A percentile compares a stretch with the other conserved stretches of the same genome.
These are phyloP conservation scores for Leucopsar rothschildi DNA, from an alignment of 2,113 vertebrate genomes.

Conservation along the genomic window DNA sequence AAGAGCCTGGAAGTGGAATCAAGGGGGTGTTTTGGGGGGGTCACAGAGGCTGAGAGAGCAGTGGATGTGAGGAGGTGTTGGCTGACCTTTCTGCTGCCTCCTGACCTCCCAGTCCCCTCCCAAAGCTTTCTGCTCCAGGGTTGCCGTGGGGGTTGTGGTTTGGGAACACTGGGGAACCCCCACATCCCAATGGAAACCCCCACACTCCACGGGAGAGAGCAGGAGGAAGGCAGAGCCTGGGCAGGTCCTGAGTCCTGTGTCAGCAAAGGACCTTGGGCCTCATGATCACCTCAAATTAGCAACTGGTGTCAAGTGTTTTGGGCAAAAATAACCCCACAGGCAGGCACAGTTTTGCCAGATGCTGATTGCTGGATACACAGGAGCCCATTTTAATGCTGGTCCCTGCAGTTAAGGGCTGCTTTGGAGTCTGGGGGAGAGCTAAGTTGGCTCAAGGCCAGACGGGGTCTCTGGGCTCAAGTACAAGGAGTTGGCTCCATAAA, in stretches of 20 bases:
- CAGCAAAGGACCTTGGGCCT: neutral
- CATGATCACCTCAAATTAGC: constrained; percentile 54
- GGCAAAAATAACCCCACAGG: constrained; percentile 77
- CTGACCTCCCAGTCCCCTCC: neutral
- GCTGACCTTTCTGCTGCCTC: neutral
- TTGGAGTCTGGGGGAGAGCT: neutral
- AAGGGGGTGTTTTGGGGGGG: neutral
- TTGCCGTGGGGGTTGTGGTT: rapidly evolving
- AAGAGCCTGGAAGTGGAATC: neutral
- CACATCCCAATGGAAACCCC: rapidly evolving
- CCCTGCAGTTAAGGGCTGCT: neutral
- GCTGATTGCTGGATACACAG: neutral
- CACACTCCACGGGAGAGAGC: rapidly evolving
- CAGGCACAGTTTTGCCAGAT: neutral
- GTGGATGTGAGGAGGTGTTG: neutral
- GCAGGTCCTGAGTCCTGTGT: neutral
- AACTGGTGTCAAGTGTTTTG: constrained; percentile 75
- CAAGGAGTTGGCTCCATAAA: neutral
- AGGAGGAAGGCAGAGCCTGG: neutral
- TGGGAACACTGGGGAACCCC: neutral
- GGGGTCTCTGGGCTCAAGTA: neutral
- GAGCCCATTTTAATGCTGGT: neutral
- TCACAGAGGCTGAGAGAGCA: neutral
- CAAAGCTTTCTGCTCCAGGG: neutral
- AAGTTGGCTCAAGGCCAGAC: neutral